These are phyloP conservation scores for Phyllotreta striolata DNA, from an alignment of 2,888 invertebrate genomes.

Conservation along the genomic window DNA sequence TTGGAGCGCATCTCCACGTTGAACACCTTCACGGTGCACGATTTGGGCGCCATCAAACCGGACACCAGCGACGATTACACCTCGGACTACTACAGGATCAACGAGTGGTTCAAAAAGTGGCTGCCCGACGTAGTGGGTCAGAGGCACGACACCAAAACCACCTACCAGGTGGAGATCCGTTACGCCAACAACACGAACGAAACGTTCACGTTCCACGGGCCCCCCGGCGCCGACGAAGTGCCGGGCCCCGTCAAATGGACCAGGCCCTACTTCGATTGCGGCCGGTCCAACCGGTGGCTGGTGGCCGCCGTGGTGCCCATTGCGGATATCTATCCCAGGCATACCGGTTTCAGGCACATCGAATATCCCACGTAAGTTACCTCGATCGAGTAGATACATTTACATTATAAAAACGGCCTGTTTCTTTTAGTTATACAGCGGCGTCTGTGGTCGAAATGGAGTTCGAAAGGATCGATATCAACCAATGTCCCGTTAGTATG, in stretches of 20 bases:
- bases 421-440: constrained; percentile 91
- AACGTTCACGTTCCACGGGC: constrained; percentile 95
- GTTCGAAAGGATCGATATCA: constrained; percentile 95
- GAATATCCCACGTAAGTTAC: constrained; percentile 88
- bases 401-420: no score
- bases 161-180: constrained; percentile 85
- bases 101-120: constrained; percentile 94
- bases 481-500: constrained; percentile 90
- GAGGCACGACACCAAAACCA: constrained; percentile 90
- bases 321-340: constrained; percentile 93
- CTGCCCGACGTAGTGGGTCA: constrained; percentile 83
- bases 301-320: constrained; percentile 94
- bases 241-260: constrained; percentile 95
- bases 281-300: constrained; percentile 94
- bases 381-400: neutral
- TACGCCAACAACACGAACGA: constrained; percentile 95
- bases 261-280: constrained; percentile 95
- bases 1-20: constrained; percentile 92
- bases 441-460: constrained; percentile 94
- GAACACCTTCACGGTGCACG: constrained; percentile 87
- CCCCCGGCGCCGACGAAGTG: constrained; percentile 88
- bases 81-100: constrained; percentile 87
- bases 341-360: constrained; percentile 90
- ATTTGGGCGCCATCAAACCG: constrained; percentile 82
- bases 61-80: constrained; percentile 89